Evolutionary conservation across 2,113 vertebrate genomes (phyloP).

Genomic region (Mormoops blainvillei): DNA sequence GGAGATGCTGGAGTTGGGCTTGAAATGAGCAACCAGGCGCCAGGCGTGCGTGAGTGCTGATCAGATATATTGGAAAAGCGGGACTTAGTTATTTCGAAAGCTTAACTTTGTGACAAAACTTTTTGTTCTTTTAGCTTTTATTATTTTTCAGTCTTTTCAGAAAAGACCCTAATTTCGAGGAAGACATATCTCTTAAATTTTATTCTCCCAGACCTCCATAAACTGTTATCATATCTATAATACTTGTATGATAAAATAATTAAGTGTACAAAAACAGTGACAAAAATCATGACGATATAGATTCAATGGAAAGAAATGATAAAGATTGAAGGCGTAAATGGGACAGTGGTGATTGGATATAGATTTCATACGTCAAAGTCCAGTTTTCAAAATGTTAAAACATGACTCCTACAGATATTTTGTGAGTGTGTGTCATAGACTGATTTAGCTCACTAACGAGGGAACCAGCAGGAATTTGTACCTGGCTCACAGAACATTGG

Average conservation of each 20-base stretch:
- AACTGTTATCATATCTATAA: background rate
- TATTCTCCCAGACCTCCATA: background rate
- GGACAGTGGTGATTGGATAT: background rate
- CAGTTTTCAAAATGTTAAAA: background rate
- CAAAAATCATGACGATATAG: background rate
- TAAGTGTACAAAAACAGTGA: background rate
- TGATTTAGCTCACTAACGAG: background rate
- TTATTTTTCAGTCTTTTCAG: slow-evolving; percentile 5
- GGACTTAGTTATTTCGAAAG: background rate
- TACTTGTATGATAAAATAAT: background rate
- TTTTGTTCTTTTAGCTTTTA: background rate
- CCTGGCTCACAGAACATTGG: background rate
- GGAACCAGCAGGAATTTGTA: background rate
- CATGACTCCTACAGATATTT: background rate
- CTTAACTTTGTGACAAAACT: background rate
- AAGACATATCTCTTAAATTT: background rate
- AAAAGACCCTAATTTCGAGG: background rate
- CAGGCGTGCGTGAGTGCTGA: background rate
- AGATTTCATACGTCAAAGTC: background rate
- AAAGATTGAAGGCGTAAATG: background rate
- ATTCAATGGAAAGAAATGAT: background rate
- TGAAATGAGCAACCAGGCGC: background rate
- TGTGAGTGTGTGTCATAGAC: background rate
- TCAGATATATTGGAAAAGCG: background rate
- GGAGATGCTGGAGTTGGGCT: background rate